A percentile compares a stretch with the other conserved stretches of the same genome.
These are phyloP conservation scores for Diacarnus erythraeanus DNA, from an alignment of 37 sponge, comb jelly and placozoan genomes.

Conservation along the genomic window DNA sequence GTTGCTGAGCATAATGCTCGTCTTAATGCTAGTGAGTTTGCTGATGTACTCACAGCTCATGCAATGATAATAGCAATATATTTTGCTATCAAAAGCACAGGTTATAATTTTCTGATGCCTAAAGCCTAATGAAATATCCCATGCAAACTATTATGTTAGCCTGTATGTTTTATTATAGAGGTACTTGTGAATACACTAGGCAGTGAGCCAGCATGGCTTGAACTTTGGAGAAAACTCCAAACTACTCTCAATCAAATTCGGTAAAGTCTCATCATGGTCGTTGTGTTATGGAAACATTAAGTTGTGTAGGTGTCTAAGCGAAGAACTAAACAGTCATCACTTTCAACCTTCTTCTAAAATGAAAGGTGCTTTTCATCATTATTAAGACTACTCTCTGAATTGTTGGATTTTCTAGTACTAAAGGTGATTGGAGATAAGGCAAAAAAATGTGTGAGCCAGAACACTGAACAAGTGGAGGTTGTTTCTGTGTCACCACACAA, in stretches of 20 bases:
- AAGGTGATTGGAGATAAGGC: not conserved
- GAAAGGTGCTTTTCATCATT: not conserved
- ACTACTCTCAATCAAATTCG: slow-evolving; percentile 30
- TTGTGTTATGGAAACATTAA: not conserved
- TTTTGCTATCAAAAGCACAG: too few relatives aligned
- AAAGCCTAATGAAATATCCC: too few relatives aligned
- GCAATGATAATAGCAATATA: too few relatives aligned
- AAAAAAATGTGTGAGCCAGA: not conserved
- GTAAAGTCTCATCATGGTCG: not conserved
- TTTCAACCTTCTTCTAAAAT: not conserved
- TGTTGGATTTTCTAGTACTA: not conserved
- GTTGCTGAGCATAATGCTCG: slow-evolving; percentile 27
- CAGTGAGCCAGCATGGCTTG: slow-evolving; percentile 5
- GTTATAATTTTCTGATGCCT: too few relatives aligned
- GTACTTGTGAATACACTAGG: slow-evolving; percentile 45
- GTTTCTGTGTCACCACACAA: slow-evolving; percentile 11
- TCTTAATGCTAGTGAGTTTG: slow-evolving; percentile 17
- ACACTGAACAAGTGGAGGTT: not conserved
- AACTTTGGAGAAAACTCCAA: slow-evolving; percentile 30
- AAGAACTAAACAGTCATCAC: not conserved
- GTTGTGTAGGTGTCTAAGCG: not conserved
- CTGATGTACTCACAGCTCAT: too few relatives aligned
- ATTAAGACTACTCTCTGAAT: not conserved
- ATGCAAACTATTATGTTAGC: not conserved
- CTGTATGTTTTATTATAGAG: not conserved